Percentiles rank a stretch among this genome's conserved stretches.
phyloP scores from a whole-genome alignment of 2,888 invertebrate genomes.

The Amphiduros pacificus region DNA sequence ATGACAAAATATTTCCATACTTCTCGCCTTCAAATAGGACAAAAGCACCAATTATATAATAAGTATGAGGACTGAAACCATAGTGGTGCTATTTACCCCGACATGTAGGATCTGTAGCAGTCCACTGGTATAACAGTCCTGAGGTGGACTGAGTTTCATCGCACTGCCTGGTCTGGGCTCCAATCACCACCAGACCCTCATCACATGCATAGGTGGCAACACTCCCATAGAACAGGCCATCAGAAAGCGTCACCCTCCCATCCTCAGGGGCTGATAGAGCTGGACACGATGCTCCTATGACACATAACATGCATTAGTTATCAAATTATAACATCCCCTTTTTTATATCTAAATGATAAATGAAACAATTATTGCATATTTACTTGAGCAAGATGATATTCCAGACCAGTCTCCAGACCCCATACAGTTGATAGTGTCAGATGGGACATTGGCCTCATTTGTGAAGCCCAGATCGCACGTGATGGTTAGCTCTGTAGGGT shows the following conservation, averaged over 20 bases:
- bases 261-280: slow-evolving; percentile 24
- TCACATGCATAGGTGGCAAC: slow-evolving; percentile 37
- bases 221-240: slow-evolving; percentile 28
- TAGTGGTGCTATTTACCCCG: slow-evolving; percentile 31
- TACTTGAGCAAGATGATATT: too few species aligned
- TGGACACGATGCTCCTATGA: too few species aligned
- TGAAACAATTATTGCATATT: too few species aligned
- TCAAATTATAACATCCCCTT: too few species aligned
- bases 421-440: slow-evolving; percentile 32
- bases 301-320: too few species aligned
- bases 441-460: slow-evolving; percentile 31
- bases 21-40: too few species aligned
- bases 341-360: too few species aligned
- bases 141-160: slow-evolving; percentile 10
- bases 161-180: slow-evolving; percentile 18
- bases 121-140: slow-evolving; percentile 30
- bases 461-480: slow-evolving; percentile 35
- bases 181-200: slow-evolving; percentile 33
- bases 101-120: slow-evolving; percentile 36
- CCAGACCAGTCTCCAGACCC: slow-evolving; percentile 32
- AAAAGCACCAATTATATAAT: too few species aligned
- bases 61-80: too few species aligned
- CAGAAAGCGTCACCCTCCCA: slow-evolving; percentile 30
- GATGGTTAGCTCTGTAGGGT: slow-evolving; percentile 33
- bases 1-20: too few species aligned